These are phyloP conservation scores for Falco biarmicus DNA, from an alignment of 2,797 vertebrate species.

Conservation along the genomic window DNA sequence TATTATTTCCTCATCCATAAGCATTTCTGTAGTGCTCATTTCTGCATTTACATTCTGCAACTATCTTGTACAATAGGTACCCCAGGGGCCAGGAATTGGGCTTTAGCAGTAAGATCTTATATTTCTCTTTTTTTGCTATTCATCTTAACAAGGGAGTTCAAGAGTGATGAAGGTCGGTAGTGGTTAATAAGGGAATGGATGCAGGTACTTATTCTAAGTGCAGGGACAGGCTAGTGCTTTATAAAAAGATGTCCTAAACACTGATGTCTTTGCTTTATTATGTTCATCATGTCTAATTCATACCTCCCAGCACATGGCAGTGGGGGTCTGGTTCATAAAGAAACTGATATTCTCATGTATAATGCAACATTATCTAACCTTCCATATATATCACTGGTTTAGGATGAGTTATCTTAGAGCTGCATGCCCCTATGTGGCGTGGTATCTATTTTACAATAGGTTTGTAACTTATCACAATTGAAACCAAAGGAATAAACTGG, in stretches of 20 bases:
- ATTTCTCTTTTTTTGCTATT: constrained; percentile 14
- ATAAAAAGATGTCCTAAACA: background rate
- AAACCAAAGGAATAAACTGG: constrained; percentile 43
- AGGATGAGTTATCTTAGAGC: background rate
- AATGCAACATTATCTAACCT: constrained; percentile 34
- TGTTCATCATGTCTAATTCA: constrained; percentile 48
- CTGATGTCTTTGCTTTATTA: constrained; percentile 22
- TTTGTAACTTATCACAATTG: constrained; percentile 22
- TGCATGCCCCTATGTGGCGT: background rate
- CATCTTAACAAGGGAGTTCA: background rate
- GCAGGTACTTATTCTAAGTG: background rate
- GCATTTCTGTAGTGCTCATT: constrained; percentile 38
- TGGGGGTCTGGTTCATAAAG: constrained; percentile 18
- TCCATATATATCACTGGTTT: constrained; percentile 18
- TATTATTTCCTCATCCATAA: constrained; percentile 58
- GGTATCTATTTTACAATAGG: background rate
- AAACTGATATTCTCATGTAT: constrained; percentile 30
- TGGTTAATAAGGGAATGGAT: constrained; percentile 17
- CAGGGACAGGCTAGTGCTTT: background rate
- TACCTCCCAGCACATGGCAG: background rate
- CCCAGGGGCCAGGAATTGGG: constrained; percentile 22
- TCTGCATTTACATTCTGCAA: constrained; percentile 44
- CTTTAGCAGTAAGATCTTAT: background rate
- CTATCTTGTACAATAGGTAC: constrained; percentile 3
- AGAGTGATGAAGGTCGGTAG: background rate